A percentile compares a stretch with the other conserved stretches of the same genome.
Conservation (phyloP, 2,113 vertebrate genomes). For the Himantopus leucocephalus region DNA sequence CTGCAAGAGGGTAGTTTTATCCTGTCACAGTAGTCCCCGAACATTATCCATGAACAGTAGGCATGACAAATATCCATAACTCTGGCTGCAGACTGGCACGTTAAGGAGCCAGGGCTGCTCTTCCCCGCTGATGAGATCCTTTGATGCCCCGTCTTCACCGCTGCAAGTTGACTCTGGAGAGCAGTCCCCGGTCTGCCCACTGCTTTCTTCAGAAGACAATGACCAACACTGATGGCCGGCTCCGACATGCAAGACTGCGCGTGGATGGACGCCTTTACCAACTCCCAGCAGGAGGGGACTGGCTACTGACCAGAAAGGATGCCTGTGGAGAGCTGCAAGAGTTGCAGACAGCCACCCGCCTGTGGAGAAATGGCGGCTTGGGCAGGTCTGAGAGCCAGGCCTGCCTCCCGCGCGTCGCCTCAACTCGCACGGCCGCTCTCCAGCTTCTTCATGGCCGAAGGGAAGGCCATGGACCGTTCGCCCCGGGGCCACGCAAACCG, state of each 20-base stretch:
- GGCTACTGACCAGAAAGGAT: too few relatives aligned
- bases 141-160: fast-evolving
- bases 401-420: fast-evolving
- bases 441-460: not conserved
- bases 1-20: not conserved
- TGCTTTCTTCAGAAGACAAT: not conserved
- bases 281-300: not conserved
- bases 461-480: fast-evolving
- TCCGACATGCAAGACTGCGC: not conserved
- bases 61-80: not conserved
- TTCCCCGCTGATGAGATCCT: fast-evolving
- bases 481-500: not conserved
- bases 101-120: not conserved
- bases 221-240: fast-evolving
- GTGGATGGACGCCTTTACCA: not conserved
- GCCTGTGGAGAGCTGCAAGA: not conserved
- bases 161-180: not conserved
- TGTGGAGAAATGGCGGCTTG: not conserved
- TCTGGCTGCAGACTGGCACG: fast-evolving
- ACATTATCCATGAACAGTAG: not conserved
- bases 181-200: fast-evolving
- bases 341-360: fast-evolving
- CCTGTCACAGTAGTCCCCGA: not conserved
- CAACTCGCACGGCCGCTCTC: not conserved
- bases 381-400: not conserved